These are phyloP conservation scores for Oceanodroma leucorhoa DNA, from an alignment of 2,797 vertebrate species.

Conservation along the genomic window DNA sequence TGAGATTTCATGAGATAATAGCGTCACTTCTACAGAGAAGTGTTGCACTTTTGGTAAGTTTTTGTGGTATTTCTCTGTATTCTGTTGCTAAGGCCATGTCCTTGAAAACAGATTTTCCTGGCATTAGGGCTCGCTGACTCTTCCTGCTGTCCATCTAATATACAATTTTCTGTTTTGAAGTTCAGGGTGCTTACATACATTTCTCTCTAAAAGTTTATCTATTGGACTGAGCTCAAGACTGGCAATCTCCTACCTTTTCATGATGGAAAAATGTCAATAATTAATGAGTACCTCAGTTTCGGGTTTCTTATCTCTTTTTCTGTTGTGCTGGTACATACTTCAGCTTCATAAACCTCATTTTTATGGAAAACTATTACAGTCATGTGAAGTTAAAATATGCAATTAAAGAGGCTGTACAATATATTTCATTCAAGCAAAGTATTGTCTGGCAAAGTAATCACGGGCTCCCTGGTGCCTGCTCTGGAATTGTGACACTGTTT, in stretches of 20 bases:
- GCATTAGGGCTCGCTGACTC: not conserved
- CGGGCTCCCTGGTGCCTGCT: not conserved
- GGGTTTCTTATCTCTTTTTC: not conserved
- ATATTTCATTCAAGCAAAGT: not conserved
- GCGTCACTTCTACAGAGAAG: not conserved
- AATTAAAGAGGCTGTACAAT: not conserved
- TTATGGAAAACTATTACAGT: not conserved
- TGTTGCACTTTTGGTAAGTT: not conserved
- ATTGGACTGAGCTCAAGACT: not conserved
- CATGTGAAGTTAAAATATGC: not conserved
- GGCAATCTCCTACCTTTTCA: not conserved
- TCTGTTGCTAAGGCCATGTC: not conserved
- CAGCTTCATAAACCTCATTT: not conserved
- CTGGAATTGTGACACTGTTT: not conserved
- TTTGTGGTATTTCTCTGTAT: not conserved
- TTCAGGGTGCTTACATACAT: not conserved
- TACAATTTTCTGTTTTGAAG: not conserved
- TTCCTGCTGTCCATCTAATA: not conserved
- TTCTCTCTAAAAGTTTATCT: not conserved
- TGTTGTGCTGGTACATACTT: not conserved
- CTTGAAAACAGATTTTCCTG: not conserved
- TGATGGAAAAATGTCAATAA: not conserved
- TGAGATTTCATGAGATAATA: not conserved
- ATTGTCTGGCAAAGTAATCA: not conserved
- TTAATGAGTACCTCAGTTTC: not conserved